Evolutionary conservation across 2,113 vertebrate genomes (phyloP).

Genomic region (Malaclemys terrapin): DNA sequence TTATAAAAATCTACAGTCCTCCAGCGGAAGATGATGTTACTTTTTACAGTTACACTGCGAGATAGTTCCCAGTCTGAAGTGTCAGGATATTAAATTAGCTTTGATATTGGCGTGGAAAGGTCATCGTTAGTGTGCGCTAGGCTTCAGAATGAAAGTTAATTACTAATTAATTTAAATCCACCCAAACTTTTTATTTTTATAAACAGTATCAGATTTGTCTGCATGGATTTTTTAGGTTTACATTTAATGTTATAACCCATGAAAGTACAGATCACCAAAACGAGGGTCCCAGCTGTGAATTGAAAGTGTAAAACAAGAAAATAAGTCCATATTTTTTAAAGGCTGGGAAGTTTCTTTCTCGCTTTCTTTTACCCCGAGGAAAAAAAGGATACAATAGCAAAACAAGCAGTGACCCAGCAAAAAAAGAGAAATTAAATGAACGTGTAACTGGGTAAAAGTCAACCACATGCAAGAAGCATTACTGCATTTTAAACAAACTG

Average conservation of each 20-base stretch:
- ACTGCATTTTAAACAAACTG: conserved; percentile 12
- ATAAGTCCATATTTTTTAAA: not conserved
- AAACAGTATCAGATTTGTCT: not conserved
- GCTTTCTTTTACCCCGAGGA: not conserved
- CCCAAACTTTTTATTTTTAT: not conserved
- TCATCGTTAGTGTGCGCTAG: not conserved
- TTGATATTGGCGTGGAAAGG: not conserved
- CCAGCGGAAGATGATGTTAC: conserved; percentile 62
- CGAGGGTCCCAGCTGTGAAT: not conserved
- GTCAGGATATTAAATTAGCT: conserved; percentile 12
- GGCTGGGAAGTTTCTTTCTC: not conserved
- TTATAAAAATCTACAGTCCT: conserved; percentile 43
- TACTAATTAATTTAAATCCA: not conserved
- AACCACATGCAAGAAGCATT: conserved; percentile 40
- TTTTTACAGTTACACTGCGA: conserved; percentile 54
- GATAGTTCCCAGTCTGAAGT: conserved; percentile 46
- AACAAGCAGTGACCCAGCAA: not conserved
- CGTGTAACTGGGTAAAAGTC: conserved; percentile 32
- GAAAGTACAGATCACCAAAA: not conserved
- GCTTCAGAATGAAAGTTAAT: not conserved
- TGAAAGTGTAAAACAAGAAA: not conserved
- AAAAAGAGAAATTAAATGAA: not conserved
- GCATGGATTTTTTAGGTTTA: not conserved
- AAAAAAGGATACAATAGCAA: not conserved
- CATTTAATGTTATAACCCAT: not conserved